These are phyloP conservation scores for Monopis laevigella DNA, from an alignment of 2,888 invertebrate genomes.

Conservation along the genomic window DNA sequence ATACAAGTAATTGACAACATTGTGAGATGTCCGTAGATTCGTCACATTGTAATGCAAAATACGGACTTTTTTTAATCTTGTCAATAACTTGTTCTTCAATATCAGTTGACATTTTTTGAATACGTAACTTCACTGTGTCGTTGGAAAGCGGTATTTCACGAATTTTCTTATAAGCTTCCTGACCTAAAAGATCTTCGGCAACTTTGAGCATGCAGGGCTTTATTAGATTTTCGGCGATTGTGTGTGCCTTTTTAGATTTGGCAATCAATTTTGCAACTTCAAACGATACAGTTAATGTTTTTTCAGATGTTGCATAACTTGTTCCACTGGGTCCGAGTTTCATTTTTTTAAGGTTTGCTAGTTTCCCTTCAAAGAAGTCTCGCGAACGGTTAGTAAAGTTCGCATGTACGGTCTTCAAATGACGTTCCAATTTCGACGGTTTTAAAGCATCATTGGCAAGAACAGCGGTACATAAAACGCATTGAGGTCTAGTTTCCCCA, in stretches of 20 bases:
- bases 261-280: too few relatives aligned
- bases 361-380: constrained; percentile 9
- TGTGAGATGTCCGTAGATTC: neutral
- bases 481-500: neutral
- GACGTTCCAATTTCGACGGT: neutral
- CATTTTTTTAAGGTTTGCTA: constrained; percentile 8
- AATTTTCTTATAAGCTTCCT: too few relatives aligned
- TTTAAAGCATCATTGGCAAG: too few relatives aligned
- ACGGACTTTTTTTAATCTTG: neutral
- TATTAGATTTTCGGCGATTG: too few relatives aligned
- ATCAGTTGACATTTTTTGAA: neutral
- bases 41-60: neutral
- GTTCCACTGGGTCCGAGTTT: too few relatives aligned
- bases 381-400: constrained; percentile 5
- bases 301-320: too few relatives aligned
- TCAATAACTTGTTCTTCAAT: neutral
- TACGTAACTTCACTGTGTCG: too few relatives aligned
- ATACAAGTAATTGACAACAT: neutral
- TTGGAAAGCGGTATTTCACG: too few relatives aligned
- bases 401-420: neutral
- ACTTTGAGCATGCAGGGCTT: too few relatives aligned
- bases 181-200: too few relatives aligned
- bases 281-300: too few relatives aligned
- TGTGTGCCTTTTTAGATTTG: too few relatives aligned
- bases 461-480: neutral